Percentiles rank a stretch among this genome's conserved stretches.
These are phyloP conservation scores for Itoplectis maculator DNA, from an alignment of 2,888 invertebrate species.

Conservation along the genomic window DNA sequence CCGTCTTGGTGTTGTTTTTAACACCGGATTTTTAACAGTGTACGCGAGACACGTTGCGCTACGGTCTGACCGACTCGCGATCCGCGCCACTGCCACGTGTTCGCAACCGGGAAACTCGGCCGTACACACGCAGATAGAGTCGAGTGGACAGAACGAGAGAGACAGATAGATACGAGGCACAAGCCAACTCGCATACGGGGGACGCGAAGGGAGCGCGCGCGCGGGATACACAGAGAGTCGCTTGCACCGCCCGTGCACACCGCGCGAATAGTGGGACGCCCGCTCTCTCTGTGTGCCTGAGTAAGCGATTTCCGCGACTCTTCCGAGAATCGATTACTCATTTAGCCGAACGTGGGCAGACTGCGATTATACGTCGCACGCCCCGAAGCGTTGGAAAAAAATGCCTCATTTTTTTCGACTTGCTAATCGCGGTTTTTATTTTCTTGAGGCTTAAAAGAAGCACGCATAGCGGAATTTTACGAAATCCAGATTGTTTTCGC, in stretches of 20 bases:
- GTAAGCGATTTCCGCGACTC: constrained; percentile 27
- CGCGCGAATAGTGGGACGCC: constrained; percentile 7
- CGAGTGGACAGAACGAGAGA: constrained; percentile 6
- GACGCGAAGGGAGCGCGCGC: neutral
- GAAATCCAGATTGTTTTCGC: no score
- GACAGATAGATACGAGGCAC: no score
- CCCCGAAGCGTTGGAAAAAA: no score
- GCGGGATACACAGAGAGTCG: neutral
- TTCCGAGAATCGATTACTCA: constrained; percentile 30
- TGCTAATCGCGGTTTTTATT: no score
- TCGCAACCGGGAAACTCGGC: constrained; percentile 11
- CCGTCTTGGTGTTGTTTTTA: no score
- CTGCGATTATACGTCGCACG: neutral
- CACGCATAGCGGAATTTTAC: no score
- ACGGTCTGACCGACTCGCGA: constrained; percentile 51
- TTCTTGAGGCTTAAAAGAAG: no score
- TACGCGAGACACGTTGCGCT: constrained; percentile 40
- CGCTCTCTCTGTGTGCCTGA: neutral
- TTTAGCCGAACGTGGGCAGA: constrained; percentile 6
- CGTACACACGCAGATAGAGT: neutral
- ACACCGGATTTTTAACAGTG: no score
- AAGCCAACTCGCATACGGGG: neutral
- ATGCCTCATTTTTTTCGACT: no score
- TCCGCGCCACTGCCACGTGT: constrained; percentile 65
- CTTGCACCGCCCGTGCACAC: constrained; percentile 25